Base-by-base conservation (phyloP, 2,888 invertebrate species). In the Anagyrus pseudococci region DNA sequence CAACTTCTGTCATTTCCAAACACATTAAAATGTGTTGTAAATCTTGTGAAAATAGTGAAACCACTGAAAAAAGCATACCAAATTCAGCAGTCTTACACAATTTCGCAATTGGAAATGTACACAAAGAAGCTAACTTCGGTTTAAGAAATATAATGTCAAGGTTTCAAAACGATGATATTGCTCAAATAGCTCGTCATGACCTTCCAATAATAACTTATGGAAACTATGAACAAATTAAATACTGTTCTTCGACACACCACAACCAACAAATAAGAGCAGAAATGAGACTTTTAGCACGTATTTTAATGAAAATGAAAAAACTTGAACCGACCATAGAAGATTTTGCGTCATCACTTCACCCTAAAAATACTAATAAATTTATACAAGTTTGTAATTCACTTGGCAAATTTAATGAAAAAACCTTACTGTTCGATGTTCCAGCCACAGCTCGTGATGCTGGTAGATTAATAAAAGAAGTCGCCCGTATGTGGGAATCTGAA, bases 211-310 rank as follows among this genome's bases (percentile, higher is more conserved):
- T 67, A 1, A 29, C 33, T 13, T 55, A 52, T 2, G 58, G 44
- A 1, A 64, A 67, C 50, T 23, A 46, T 52, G 59, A 49, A 20
- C 59, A 53, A 1, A 52, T 58, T 3, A 64, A 67, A 20, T 67
- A 44, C 43, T 17, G 40, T 37, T 37, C 52, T 1, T 19, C n/a
- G 6, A 17, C 15, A 10, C 54, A 58, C n/a, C 58, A 64, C 23
- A 43, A 61, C 56, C 58, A 58, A n/a, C 60, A 57, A 41, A 57
- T 48, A 10, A 48, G 57, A 41, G 37, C 40, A 19, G 57, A 57
- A 1, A 26, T 57, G 48, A 10, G 57, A 4, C 40, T 57, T 7
- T 10, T 49, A 26, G 25, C 19, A 6, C 7, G 57, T 7, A 57
- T 57, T 8, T n/a, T 57, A 19, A 19, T 40, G 1, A 1, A 20